These are phyloP conservation scores for Cantharis rufa DNA, from an alignment of 2,888 invertebrate species.

Conservation along the genomic window DNA sequence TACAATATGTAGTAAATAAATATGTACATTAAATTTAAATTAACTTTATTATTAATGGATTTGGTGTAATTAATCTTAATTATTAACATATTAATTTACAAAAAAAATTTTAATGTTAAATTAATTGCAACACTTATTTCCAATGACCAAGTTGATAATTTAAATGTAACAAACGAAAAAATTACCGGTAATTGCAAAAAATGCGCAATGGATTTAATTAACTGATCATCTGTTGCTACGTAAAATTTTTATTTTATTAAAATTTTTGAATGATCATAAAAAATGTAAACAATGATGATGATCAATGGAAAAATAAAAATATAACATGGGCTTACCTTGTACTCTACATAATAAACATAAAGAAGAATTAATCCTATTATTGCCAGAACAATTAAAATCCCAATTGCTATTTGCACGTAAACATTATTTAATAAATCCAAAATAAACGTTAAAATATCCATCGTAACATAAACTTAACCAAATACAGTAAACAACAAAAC, in stretches of 20 bases:
- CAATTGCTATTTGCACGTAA: not conserved
- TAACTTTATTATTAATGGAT: too few species aligned
- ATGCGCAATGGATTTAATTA: too few species aligned
- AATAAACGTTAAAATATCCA: not conserved
- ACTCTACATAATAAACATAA: not conserved
- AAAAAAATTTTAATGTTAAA: not conserved
- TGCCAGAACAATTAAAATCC: not conserved
- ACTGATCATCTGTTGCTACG: too few species aligned
- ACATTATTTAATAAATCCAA: not conserved
- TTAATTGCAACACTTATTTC: not conserved
- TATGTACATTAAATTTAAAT: too few species aligned
- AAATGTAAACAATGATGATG: not conserved
- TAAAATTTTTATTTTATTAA: too few species aligned
- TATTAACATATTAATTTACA: too few species aligned
- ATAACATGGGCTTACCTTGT: not conserved
- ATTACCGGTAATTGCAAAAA: not conserved
- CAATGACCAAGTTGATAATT: too few species aligned
- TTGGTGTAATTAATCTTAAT: not conserved
- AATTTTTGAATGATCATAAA: too few species aligned
- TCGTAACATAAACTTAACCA: not conserved
- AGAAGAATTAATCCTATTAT: not conserved
- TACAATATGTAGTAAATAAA: too few species aligned
- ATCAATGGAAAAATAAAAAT: not conserved
- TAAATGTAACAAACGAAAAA: not conserved
- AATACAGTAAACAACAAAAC: not conserved